These are phyloP conservation scores for Galerucella calmariensis DNA, from an alignment of 2,888 invertebrate species.

Conservation along the genomic window DNA sequence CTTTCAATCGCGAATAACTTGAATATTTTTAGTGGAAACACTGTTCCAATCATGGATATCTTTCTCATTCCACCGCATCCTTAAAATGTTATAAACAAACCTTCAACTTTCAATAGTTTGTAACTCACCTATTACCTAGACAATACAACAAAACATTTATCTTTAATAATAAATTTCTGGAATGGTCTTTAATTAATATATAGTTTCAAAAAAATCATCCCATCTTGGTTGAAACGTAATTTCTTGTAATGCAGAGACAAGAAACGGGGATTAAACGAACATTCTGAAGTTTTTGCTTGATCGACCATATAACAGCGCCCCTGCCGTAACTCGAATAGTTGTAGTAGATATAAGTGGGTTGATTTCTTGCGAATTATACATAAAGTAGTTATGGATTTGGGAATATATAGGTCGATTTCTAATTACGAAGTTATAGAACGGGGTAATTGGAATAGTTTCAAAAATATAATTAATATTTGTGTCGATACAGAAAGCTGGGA, in stretches of 20 bases:
- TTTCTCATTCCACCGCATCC: too few relatives aligned
- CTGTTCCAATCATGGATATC: too few relatives aligned
- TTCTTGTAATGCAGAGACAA: conserved; percentile 4
- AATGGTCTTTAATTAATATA: not conserved
- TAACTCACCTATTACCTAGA: too few relatives aligned
- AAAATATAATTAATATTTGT: not conserved
- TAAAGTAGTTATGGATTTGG: conserved; percentile 11
- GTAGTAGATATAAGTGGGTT: conserved; percentile 11
- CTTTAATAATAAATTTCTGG: not conserved
- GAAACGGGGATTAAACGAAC: not conserved
- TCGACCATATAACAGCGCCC: not conserved
- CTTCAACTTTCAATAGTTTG: too few relatives aligned
- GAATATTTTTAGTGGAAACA: too few relatives aligned
- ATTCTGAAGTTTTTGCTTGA: conserved; percentile 1
- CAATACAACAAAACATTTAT: too few relatives aligned
- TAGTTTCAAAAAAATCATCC: not conserved
- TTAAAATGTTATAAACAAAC: too few relatives aligned
- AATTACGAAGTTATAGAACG: not conserved
- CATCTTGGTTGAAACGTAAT: not conserved
- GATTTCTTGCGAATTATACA: not conserved
- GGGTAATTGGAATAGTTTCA: not conserved
- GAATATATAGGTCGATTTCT: not conserved
- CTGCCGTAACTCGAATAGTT: not conserved
- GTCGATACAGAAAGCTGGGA: not conserved
- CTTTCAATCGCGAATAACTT: too few relatives aligned